Evolutionary conservation across 1,140 invertebrate genomes (phyloP).

Genomic region (Augochlora pura): DNA sequence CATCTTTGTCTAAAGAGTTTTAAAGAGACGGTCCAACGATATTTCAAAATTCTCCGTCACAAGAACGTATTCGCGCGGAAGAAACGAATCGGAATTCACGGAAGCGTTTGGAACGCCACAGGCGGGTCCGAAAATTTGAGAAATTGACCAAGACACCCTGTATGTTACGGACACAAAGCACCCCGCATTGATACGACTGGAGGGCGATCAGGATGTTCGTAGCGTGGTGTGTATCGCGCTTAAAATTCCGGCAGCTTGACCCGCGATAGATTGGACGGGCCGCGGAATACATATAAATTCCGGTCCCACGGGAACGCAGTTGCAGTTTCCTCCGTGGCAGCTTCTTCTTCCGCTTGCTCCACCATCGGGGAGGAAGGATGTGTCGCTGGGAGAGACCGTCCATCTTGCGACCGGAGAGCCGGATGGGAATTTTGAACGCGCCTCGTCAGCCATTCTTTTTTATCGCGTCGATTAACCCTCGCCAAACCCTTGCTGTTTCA

Average conservation of each 20-base stretch:
- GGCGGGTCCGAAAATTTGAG: background rate
- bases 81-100: too few relatives aligned
- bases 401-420: background rate
- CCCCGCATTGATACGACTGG: slow-evolving; percentile 8
- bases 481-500: background rate
- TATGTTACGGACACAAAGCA: background rate
- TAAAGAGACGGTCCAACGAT: too few relatives aligned
- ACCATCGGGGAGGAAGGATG: background rate
- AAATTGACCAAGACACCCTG: background rate
- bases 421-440: background rate
- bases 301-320: slow-evolving; percentile 72
- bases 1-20: too few relatives aligned
- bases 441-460: slow-evolving; percentile 15
- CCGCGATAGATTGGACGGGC: slow-evolving; percentile 79
- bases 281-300: slow-evolving; percentile 81
- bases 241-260: slow-evolving; percentile 81
- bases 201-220: slow-evolving; percentile 19
- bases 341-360: slow-evolving; percentile 15
- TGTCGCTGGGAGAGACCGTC: slow-evolving; percentile 13
- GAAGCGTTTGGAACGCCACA: too few relatives aligned
- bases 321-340: slow-evolving; percentile 65
- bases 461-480: background rate
- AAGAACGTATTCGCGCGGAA: too few relatives aligned
- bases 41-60: too few relatives aligned
- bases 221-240: slow-evolving; percentile 67